These are phyloP conservation scores for Mesembrinibis cayennensis DNA, from an alignment of 2,113 vertebrate species.

Conservation along the genomic window DNA sequence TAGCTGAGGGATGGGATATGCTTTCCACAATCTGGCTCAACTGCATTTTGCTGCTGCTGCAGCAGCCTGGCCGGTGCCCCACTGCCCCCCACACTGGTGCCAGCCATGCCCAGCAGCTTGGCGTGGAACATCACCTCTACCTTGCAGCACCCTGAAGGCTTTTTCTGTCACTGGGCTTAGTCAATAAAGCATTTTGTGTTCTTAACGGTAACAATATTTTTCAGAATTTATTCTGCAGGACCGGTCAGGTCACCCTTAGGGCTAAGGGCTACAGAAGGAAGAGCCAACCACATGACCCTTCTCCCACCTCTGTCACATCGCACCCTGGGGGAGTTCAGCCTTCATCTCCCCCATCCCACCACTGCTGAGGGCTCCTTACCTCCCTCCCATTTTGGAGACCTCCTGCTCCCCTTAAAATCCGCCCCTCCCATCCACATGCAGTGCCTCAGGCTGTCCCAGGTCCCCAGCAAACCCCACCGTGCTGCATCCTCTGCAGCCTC, in stretches of 20 bases:
- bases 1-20: background rate
- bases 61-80: background rate
- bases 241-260: background rate
- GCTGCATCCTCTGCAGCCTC: background rate
- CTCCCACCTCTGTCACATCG: background rate
- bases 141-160: background rate
- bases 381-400: background rate
- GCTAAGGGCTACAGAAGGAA: background rate
- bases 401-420: background rate
- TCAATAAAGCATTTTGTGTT: background rate
- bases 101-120: background rate
- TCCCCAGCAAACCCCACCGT: background rate
- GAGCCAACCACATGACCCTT: background rate
- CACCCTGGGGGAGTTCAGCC: background rate
- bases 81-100: rapidly evolving
- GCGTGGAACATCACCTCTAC: background rate
- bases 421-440: too few relatives aligned
- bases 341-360: background rate
- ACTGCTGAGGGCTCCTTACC: background rate
- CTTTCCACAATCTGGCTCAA: background rate
- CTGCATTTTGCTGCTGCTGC: background rate
- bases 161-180: background rate
- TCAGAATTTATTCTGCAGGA: rapidly evolving
- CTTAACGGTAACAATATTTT: background rate
- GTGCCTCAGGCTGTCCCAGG: background rate